Conservation (phyloP, 1,140 invertebrate species). For the Copidosoma floridanum region DNA sequence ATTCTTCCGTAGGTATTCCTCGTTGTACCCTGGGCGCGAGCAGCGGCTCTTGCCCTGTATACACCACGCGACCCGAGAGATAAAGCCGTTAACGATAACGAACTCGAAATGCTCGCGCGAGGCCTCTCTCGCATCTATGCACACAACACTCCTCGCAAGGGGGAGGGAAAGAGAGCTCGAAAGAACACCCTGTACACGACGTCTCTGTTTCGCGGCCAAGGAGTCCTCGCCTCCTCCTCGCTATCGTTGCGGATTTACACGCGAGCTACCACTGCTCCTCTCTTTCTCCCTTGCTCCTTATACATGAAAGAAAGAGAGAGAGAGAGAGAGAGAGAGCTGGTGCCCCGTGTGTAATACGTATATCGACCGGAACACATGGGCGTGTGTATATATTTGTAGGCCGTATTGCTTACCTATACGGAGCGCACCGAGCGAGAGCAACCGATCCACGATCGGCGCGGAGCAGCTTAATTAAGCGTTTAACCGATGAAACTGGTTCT, state of each 20-base stretch:
- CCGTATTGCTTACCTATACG: too few relatives aligned
- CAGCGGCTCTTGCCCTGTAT: background rate
- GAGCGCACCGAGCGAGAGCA: background rate
- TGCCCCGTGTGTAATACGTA: too few relatives aligned
- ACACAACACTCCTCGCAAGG: too few relatives aligned
- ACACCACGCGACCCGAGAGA: too few relatives aligned
- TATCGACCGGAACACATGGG: background rate
- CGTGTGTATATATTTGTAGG: slow-evolving; percentile 6
- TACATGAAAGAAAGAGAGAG: too few relatives aligned
- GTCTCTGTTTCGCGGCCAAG: slow-evolving; percentile 19
- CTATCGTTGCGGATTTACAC: slow-evolving; percentile 5
- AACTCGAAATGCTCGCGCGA: slow-evolving; percentile 36
- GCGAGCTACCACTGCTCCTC: background rate
- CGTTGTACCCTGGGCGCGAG: background rate
- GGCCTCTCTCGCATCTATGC: too few relatives aligned
- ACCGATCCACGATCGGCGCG: slow-evolving; percentile 6
- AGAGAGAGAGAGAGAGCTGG: too few relatives aligned
- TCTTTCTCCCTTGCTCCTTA: background rate
- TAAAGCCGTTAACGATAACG: slow-evolving; percentile 50
- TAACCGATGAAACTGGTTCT: slow-evolving; percentile 50
- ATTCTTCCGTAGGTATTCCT: too few relatives aligned
- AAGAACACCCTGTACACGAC: slow-evolving; percentile 24
- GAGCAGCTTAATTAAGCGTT: slow-evolving; percentile 50
- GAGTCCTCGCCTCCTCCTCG: background rate
- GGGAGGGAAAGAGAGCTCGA: background rate